A percentile compares a stretch with the other conserved stretches of the same genome.
phyloP scores from a whole-genome alignment of 2,888 invertebrate species.

The Cosmorhoe ocellata region DNA sequence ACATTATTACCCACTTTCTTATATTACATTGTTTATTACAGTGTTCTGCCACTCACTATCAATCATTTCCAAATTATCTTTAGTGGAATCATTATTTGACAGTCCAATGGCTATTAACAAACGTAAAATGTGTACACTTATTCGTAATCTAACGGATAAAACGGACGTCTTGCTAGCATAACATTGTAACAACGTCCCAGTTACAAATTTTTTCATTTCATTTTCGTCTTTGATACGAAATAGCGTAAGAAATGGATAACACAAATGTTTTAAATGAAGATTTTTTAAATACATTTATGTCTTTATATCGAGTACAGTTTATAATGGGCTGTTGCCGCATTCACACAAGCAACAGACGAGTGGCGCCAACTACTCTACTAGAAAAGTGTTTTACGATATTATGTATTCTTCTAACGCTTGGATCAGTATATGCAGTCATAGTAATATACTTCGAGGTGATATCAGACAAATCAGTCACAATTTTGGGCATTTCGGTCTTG shows the following conservation, averaged over 20 bases:
- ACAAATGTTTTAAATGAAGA: conserved; percentile 48
- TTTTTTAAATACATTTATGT: conserved; percentile 44
- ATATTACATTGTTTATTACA: too few relatives aligned
- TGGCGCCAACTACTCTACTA: conserved; percentile 47
- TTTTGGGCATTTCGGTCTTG: conserved; percentile 31
- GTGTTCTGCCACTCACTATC: too few relatives aligned
- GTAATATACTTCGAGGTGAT: conserved; percentile 22
- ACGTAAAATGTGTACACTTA: too few relatives aligned
- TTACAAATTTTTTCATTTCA: too few relatives aligned
- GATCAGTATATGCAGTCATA: conserved; percentile 25
- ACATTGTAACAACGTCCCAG: too few relatives aligned
- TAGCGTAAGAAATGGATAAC: conserved; percentile 6
- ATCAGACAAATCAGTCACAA: conserved; percentile 26
- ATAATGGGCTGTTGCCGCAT: conserved; percentile 54
- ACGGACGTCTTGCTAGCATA: too few relatives aligned
- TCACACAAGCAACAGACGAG: conserved; percentile 47
- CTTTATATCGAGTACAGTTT: conserved; percentile 45
- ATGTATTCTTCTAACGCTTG: conserved; percentile 29
- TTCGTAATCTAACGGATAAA: too few relatives aligned
- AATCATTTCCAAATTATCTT: too few relatives aligned
- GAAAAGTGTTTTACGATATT: conserved; percentile 52
- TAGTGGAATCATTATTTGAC: too few relatives aligned
- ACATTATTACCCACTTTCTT: too few relatives aligned
- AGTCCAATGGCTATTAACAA: too few relatives aligned
- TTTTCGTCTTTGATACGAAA: too few relatives aligned